Evolutionary conservation across 2,888 invertebrate genomes (phyloP).

Genomic region (Halocaridina rubra): DNA sequence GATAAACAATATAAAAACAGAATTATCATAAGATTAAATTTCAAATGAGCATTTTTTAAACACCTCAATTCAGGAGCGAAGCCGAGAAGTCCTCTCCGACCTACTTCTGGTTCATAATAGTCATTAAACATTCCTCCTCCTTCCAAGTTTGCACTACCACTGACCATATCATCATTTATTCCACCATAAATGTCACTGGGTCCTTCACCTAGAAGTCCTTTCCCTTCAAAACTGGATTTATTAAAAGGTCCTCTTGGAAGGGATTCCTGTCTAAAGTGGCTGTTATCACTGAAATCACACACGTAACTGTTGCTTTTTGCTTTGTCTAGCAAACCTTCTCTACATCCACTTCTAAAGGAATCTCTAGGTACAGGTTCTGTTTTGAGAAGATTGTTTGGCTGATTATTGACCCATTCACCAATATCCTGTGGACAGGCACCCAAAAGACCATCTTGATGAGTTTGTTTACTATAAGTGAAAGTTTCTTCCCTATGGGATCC

Average conservation of each 20-base stretch:
- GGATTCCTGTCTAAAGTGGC: background rate
- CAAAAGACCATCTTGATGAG: background rate
- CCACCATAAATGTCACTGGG: background rate
- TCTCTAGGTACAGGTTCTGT: background rate
- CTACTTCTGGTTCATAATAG: background rate
- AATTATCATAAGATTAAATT: background rate
- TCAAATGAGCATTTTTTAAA: background rate
- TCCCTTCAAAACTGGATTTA: background rate
- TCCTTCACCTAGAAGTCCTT: background rate
- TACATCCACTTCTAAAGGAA: background rate
- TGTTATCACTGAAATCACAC: background rate
- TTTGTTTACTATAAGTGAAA: too few relatives aligned
- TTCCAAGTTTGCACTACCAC: background rate
- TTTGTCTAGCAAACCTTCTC: background rate
- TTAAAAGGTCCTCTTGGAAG: background rate
- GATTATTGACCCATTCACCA: background rate
- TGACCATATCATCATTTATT: too few relatives aligned
- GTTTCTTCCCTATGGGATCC: too few relatives aligned
- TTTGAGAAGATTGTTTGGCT: background rate
- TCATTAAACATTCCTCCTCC: background rate
- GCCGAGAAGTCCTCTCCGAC: constrained; percentile 27
- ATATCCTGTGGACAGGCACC: background rate
- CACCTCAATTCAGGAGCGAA: constrained; percentile 18
- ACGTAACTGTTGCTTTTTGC: background rate
- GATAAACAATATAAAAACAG: background rate